Base-by-base conservation (phyloP, 2,113 vertebrate species). In the Indicator maculatus region DNA sequence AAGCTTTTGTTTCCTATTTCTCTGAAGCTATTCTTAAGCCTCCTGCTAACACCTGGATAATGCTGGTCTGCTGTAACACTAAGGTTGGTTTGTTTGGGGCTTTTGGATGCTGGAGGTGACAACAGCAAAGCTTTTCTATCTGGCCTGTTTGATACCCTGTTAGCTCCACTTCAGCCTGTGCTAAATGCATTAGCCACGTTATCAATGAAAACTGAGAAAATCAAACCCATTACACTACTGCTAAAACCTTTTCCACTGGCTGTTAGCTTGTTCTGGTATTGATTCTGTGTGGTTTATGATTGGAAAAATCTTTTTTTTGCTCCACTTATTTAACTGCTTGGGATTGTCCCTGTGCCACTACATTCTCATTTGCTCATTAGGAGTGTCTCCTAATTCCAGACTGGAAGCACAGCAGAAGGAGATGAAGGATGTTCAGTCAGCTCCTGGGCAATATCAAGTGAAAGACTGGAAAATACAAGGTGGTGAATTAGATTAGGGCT, bases 191-290 rank as follows among this genome's bases (percentile, higher is more conserved):
- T 86, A 91, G 67, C 81, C 67, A 60, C 6, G 0, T 72, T 94
- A 92, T 47, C 60, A 81, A 93, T 63, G 74, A 56, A 78, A 93
- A 83, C 72, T 58, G 90, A 93, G 92, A 67, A 94, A 96, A 96
- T 96, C 84, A 84, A 96, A 96, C 26, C 89, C 91, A 89, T 93
- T 88, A 90, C 4, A 8, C 47, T 90, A 60, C 24, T 60, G 66
- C 90, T 86, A 86, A 91, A 96, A 47, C 74, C 69, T 61, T 77
- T 71, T 64, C 72, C 86, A 44, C 79, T 16, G 78, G 69, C 86
- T 95, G 74, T 17, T 84, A 72, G 91, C 81, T 89, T 89, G 77
- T 44, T 89, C 81, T 83, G 64, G 6, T 78, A 95, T 94, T 28
- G 91, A 95, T 36, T 87, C 52, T 64, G 53, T 55, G 52, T 38